Base-by-base conservation (phyloP, 2,797 vertebrate species). In the Pelodytes ibericus region DNA sequence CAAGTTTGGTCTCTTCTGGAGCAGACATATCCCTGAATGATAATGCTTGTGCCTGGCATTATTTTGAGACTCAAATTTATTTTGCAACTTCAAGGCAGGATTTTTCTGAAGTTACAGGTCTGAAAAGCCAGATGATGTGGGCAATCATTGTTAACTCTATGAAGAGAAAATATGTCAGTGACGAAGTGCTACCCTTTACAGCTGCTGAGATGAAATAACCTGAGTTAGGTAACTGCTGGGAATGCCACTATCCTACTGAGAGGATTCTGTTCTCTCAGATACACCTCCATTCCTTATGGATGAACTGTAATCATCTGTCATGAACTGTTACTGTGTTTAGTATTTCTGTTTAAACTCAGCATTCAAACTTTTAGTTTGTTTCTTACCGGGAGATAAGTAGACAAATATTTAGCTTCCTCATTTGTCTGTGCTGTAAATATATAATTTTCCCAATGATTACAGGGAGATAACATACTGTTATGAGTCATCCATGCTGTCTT, bases 401-500 rank as follows among this genome's bases (percentile, higher is more conserved):
- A 87, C 90, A 84, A 88, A 87, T 76, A 73, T 87, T 86, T 0
- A 41, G 72, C 82, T 74, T 83, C 84, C 86, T 86, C 88, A 88
- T 82, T 87, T 82, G 88, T 85, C 75, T 70, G 86, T 67, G 68
- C 84, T 80, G 85, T 90, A 90, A 91, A 88, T 84, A 82, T 83
- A 86, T 91, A 88, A 90, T 92, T 90, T 91, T 88, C 89, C 89
- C 84, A 84, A 88, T 70, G 88, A 88, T 88, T 84, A 80, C 86
- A 80, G 87, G 86, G 88, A 89, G 36, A 39, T 92, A 92, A 90
- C 86, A 88, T 87, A 89, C 88, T 90, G 85, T 88, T 89, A 88
- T 86, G 84, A 88, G 87, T 87, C 87, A 84, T 83, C 87, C 88
- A 87, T 83, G 84, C 76, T 86, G 81, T 84, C 83, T 87, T 88